Base-by-base conservation (phyloP, 1,140 invertebrate genomes). In the Drosophila auraria region DNA sequence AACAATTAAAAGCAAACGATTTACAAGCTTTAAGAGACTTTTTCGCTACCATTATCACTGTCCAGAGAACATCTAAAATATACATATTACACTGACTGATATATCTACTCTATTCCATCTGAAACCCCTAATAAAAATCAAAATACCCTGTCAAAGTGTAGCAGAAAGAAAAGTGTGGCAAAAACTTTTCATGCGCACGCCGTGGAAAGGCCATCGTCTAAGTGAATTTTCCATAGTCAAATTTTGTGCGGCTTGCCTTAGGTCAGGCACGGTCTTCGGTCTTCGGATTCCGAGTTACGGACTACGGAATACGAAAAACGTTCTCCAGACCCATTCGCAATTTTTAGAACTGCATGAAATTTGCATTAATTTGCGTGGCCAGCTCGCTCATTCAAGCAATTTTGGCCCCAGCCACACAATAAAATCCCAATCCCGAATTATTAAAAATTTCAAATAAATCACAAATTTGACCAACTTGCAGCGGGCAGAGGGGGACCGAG, bases 191-290 rank as follows among this genome's bases (percentile, higher is more conserved):
- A 60, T 83, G 73, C 60, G 57, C 50, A 86, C 70, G 69, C 56
- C 60, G 77, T 73, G 82, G 64, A 71, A 81, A 82, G 82, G 78
- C 66, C 78, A 86, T 78, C 82, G 76, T 84, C 84, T 87, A 84
- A 89, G 84, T 89, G 86, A 87, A 84, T 87, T 87, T 89, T 65
- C 78, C 81, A 66, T 76, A 89, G 81, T 82, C 81, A 87, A 87
- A 89, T 89, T 89, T 83, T 76, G 73, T 79, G 71, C 63, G 72
- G 66, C 66, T 89, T 89, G 84, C 86, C 84, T 90, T 89, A 89
- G 84, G 84, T 87, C 84, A 87, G 86, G 82, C 74, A 82, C 49
- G 64, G 44, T 59, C 40, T 58, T 40, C 54, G 54, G 33, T 54
- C 27, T 20, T 56, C 17, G 53, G 62, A 33, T 11, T 30, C 17